phyloP scores from a whole-genome alignment of 1,140 invertebrate genomes.

The Telenomus remus region DNA sequence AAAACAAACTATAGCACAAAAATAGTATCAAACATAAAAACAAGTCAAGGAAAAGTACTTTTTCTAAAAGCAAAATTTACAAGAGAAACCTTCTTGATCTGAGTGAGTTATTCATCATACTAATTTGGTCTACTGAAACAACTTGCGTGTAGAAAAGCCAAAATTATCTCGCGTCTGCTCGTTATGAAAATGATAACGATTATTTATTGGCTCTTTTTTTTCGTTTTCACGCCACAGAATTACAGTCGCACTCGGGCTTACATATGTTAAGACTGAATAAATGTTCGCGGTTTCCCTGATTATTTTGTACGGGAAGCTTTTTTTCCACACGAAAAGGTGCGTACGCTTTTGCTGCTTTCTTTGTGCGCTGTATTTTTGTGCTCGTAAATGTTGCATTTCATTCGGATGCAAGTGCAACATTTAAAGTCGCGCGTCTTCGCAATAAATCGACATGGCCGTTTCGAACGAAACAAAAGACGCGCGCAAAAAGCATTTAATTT shows the following conservation, averaged over 20 bases:
- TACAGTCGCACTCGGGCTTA: background rate
- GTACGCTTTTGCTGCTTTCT: no score
- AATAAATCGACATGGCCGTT: constrained; percentile 50
- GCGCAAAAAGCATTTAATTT: constrained; percentile 49
- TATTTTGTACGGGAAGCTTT: background rate
- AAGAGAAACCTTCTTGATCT: no score
- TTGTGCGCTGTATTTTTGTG: background rate
- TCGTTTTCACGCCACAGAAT: background rate
- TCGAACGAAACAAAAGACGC: constrained; percentile 45
- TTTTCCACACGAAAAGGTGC: background rate
- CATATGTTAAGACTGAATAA: constrained; percentile 14
- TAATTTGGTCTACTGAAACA: no score
- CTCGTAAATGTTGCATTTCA: constrained; percentile 25
- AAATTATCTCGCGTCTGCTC: constrained; percentile 32
- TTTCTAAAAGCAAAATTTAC: no score
- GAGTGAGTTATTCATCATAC: no score
- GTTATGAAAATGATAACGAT: constrained; percentile 41
- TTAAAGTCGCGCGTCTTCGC: constrained; percentile 38
- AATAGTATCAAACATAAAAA: no score
- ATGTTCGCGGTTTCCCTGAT: constrained; percentile 6
- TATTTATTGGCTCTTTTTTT: constrained; percentile 30
- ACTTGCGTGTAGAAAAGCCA: background rate
- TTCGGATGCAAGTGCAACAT: constrained; percentile 12
- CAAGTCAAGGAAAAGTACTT: background rate
- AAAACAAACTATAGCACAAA: no score